These are phyloP conservation scores for Drosophila neocordata DNA, from an alignment of 1,140 invertebrate species.

Conservation along the genomic window DNA sequence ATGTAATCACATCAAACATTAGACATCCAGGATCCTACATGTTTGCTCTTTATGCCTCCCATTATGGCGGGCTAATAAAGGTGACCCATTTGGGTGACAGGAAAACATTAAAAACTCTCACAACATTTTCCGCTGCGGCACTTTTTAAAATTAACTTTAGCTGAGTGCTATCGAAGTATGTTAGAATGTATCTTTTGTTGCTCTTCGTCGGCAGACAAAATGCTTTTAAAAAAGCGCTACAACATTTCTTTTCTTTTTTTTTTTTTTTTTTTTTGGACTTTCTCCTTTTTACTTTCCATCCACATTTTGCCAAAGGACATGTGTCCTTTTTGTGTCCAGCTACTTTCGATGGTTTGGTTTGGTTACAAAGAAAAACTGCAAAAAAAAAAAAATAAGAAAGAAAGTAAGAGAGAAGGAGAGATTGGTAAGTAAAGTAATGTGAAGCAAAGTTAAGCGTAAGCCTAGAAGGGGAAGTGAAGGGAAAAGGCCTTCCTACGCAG, in stretches of 20 bases:
- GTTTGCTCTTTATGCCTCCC: constrained; percentile 17
- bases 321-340: constrained; percentile 65
- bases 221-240: constrained; percentile 65
- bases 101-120: constrained; percentile 26
- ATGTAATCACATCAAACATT: constrained; percentile 26
- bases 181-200: constrained; percentile 30
- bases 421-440: constrained; percentile 4
- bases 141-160: constrained; percentile 68
- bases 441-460: neutral
- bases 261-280: no score
- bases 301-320: constrained; percentile 62
- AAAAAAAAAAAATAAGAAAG: constrained; percentile 14
- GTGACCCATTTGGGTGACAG: constrained; percentile 27
- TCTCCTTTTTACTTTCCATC: neutral
- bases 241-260: constrained; percentile 15
- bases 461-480: neutral
- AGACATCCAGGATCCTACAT: constrained; percentile 1
- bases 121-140: constrained; percentile 39
- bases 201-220: constrained; percentile 52
- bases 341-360: constrained; percentile 51
- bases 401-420: neutral
- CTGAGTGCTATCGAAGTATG: constrained; percentile 18
- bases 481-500: neutral
- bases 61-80: constrained; percentile 25
- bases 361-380: constrained; percentile 32